Evolutionary conservation across 2,797 vertebrate species (phyloP).

Genomic region (Acanthornis magna): DNA sequence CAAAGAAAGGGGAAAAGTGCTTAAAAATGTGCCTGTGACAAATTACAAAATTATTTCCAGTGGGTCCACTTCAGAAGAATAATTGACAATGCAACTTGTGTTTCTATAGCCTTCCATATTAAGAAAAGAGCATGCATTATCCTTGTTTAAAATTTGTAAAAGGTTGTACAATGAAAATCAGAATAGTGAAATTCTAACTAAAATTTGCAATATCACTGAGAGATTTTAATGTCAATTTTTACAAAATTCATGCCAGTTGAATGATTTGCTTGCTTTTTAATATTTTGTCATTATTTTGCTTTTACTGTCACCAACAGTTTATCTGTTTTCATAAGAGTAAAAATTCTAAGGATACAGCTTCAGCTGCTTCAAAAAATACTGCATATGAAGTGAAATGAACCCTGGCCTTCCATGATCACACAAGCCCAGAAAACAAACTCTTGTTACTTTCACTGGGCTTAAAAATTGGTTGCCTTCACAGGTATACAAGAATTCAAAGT

Average conservation of each 20-base stretch:
- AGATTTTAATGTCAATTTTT: not conserved
- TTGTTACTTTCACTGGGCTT: not conserved
- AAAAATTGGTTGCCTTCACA: not conserved
- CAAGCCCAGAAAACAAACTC: not conserved
- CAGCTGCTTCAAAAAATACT: not conserved
- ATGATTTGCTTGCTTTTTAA: not conserved
- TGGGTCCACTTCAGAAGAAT: not conserved
- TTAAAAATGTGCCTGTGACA: not conserved
- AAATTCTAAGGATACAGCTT: not conserved
- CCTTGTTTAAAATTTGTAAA: not conserved
- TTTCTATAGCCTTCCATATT: not conserved
- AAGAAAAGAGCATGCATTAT: not conserved
- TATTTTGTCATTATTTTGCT: not conserved
- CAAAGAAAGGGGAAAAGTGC: not conserved
- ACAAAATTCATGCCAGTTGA: not conserved
- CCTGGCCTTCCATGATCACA: not conserved
- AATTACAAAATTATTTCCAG: not conserved
- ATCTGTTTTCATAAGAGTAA: not conserved
- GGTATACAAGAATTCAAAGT: not conserved
- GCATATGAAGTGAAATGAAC: not conserved
- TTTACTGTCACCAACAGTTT: not conserved
- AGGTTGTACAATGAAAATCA: not conserved
- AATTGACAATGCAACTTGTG: not conserved
- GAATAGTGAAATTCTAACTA: not conserved
- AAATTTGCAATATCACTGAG: not conserved